These are phyloP conservation scores for Tachysurus fulvidraco DNA, from an alignment of 2,113 vertebrate species.

Conservation along the genomic window DNA sequence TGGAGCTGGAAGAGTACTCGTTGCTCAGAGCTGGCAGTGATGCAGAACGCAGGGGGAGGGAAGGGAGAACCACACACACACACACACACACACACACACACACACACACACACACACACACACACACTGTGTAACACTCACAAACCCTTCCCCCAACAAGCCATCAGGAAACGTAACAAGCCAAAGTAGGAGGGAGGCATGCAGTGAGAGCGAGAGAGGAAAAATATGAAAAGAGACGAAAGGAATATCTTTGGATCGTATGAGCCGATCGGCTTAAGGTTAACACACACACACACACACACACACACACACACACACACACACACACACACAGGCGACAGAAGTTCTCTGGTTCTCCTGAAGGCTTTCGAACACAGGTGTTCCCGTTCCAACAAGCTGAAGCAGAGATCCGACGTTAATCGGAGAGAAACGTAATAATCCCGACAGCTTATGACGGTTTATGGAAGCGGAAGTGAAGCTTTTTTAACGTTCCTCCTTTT, in stretches of 20 bases:
- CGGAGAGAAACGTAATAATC: no score
- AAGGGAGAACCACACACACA: conserved; percentile 57
- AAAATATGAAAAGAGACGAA: conserved; percentile 5
- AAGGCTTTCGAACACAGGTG: background rate
- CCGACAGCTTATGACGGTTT: no score
- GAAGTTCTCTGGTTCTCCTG: background rate
- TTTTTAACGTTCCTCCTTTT: background rate
- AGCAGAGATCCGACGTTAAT: no score
- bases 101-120: conserved; percentile 42
- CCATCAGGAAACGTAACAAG: conserved; percentile 51
- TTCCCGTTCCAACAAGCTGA: background rate
- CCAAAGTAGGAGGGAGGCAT: conserved; percentile 44
- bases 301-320: background rate
- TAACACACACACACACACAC: background rate
- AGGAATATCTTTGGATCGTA: background rate
- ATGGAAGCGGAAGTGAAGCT: no score
- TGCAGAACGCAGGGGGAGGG: conserved; percentile 43
- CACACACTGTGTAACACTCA: conserved; percentile 2
- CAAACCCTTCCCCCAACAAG: conserved; percentile 52
- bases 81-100: conserved; percentile 45
- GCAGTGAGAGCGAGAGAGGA: background rate
- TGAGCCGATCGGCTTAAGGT: conserved; percentile 13
- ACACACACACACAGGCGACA: background rate
- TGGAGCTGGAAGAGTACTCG: conserved; percentile 44
- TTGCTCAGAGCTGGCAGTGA: conserved; percentile 37